Evolutionary conservation across 2,113 vertebrate species (phyloP).

Genomic region (Lethenteron camtschaticum): DNA sequence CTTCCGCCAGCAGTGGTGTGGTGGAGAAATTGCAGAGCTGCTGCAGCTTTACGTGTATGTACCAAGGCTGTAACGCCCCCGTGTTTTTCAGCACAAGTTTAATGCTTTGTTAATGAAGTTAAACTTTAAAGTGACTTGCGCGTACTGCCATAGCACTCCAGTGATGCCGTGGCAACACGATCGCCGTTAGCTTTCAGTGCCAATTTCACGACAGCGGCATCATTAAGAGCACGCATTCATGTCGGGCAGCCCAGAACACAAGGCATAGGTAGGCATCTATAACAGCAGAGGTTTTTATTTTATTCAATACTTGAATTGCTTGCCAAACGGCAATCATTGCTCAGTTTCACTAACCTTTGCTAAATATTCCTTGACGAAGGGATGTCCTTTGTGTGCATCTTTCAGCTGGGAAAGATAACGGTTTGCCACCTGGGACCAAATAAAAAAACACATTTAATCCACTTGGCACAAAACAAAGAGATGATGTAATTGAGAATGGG

Average conservation of each 20-base stretch:
- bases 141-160: too few species aligned
- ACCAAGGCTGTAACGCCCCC: too few species aligned
- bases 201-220: not conserved
- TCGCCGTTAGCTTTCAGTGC: not conserved
- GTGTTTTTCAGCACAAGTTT: too few species aligned
- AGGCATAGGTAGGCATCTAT: not conserved
- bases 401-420: conserved; percentile 85
- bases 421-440: conserved; percentile 48
- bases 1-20: too few species aligned
- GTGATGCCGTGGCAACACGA: too few species aligned
- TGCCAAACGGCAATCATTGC: not conserved
- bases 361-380: conserved; percentile 72
- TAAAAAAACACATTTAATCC: not conserved
- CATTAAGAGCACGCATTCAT: not conserved
- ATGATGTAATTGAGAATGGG: not conserved
- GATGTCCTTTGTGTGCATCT: conserved; percentile 57
- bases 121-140: too few species aligned
- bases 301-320: not conserved
- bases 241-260: not conserved
- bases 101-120: too few species aligned
- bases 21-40: too few species aligned
- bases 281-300: not conserved
- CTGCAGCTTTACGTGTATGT: too few species aligned
- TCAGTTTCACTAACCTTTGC: conserved; percentile 37
- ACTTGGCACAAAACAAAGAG: not conserved